A percentile compares a stretch with the other conserved stretches of the same genome.
phyloP scores from a whole-genome alignment of 1,140 invertebrate species.

The Papilio glaucus region DNA sequence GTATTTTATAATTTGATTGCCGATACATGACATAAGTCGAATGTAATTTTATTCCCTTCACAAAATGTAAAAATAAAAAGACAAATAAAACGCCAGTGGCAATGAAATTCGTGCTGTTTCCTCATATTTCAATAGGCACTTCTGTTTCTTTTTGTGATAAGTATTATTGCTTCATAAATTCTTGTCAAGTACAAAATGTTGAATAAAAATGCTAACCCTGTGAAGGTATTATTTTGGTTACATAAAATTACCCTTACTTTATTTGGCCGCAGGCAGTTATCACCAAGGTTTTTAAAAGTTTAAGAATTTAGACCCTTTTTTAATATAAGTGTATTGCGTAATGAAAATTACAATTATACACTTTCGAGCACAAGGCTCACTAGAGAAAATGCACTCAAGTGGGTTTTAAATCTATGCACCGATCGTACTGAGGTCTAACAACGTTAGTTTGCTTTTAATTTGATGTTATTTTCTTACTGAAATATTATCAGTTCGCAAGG shows the following conservation, averaged over 20 bases:
- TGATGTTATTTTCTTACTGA: too few relatives aligned
- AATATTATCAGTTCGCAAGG: too few relatives aligned
- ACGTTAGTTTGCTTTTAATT: too few relatives aligned
- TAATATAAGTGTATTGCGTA: not conserved
- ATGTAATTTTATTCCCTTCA: not conserved
- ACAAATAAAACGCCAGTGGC: slow-evolving; percentile 15
- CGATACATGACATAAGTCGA: not conserved
- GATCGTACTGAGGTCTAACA: too few relatives aligned
- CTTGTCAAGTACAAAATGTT: not conserved
- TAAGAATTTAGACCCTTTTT: not conserved
- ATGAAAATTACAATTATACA: too few relatives aligned
- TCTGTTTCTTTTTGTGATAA: slow-evolving; percentile 4
- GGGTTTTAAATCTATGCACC: too few relatives aligned
- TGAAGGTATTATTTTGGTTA: not conserved
- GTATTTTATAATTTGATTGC: not conserved
- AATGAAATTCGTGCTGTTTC: slow-evolving; percentile 22
- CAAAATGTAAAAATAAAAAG: not conserved
- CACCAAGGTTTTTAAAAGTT: not conserved
- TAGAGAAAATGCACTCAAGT: too few relatives aligned
- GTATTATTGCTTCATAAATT: slow-evolving; percentile 10
- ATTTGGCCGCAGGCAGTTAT: not conserved
- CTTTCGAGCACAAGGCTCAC: too few relatives aligned
- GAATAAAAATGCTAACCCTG: not conserved
- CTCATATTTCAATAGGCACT: slow-evolving; percentile 25
- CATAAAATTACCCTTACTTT: not conserved